Evolutionary conservation across 2,797 vertebrate species (phyloP).

Genomic region (Orestias chungarensis): DNA sequence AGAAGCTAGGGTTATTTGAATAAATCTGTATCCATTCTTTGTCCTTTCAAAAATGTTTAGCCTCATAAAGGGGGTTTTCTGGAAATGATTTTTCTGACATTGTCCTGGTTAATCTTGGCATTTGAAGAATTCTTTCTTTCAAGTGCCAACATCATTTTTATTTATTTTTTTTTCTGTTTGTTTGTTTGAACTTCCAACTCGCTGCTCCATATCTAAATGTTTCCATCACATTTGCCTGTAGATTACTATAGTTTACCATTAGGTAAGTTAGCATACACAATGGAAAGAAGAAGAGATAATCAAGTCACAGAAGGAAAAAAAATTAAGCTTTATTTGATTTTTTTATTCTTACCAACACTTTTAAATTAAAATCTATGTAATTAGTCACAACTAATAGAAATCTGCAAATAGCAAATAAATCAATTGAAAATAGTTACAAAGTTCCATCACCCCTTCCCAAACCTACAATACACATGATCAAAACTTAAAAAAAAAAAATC

Average conservation of each 20-base stretch:
- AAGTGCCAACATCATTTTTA: no score
- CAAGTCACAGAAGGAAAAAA: slow-evolving; percentile 73
- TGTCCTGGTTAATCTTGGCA: no score
- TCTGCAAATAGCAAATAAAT: slow-evolving; percentile 78
- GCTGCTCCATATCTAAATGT: no score
- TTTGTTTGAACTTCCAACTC: not conserved
- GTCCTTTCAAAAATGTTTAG: slow-evolving; percentile 13
- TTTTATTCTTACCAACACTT: slow-evolving; percentile 77
- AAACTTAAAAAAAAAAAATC: slow-evolving; percentile 26
- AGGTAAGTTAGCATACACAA: no score
- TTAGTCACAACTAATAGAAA: slow-evolving; percentile 81
- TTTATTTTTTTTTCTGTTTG: no score
- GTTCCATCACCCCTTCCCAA: slow-evolving; percentile 47
- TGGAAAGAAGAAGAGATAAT: slow-evolving; percentile 24
- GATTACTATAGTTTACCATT: no score
- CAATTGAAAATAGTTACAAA: slow-evolving; percentile 72
- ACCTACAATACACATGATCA: slow-evolving; percentile 73
- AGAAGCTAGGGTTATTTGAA: slow-evolving; percentile 29
- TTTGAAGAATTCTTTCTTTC: no score
- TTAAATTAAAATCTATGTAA: slow-evolving; percentile 75
- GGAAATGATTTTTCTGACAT: no score
- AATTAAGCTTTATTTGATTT: slow-evolving; percentile 78
- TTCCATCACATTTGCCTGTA: no score
- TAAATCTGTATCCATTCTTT: slow-evolving; percentile 28
- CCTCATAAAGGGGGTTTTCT: slow-evolving; percentile 2